Conservation (phyloP, 2,113 vertebrate genomes). For the Pteruthius melanotis region DNA sequence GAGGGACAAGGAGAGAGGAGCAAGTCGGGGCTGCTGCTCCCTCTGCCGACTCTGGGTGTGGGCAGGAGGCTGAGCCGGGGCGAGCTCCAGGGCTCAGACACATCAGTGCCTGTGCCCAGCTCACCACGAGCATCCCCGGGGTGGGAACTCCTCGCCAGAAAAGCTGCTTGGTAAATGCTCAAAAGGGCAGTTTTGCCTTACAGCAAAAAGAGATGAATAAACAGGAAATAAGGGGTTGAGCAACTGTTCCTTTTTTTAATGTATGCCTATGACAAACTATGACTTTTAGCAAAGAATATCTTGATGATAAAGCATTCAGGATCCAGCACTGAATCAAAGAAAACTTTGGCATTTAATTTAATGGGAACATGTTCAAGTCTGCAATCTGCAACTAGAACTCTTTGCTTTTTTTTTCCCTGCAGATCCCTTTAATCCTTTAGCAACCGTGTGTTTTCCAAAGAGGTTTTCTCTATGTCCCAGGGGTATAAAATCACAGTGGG, state of each 20-base stretch:
- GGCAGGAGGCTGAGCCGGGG: not conserved
- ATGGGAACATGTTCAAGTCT: not conserved
- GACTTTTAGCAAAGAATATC: not conserved
- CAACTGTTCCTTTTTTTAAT: not conserved
- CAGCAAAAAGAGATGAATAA: not conserved
- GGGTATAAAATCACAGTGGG: conserved; percentile 39
- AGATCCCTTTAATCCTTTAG: conserved; percentile 40
- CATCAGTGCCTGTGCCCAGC: not conserved
- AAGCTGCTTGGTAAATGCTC: not conserved
- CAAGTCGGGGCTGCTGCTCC: conserved; percentile 18
- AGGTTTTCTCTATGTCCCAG: not conserved
- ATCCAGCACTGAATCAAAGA: not conserved
- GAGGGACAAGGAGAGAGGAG: not conserved
- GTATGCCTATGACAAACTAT: not conserved
- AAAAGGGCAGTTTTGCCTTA: not conserved
- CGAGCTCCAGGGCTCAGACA: not conserved
- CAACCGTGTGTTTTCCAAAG: conserved; percentile 5
- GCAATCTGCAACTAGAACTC: not conserved
- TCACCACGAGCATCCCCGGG: accelerated
- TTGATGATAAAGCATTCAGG: not conserved
- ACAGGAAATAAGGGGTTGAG: not conserved
- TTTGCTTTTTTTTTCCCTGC: not conserved
- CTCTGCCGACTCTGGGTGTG: not conserved
- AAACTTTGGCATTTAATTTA: not conserved
- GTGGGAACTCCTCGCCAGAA: no score